Evolutionary conservation across 1,140 invertebrate genomes (phyloP), one percentile per base, ranked within the genome.

Genomic region (Nymphalis io): DNA sequence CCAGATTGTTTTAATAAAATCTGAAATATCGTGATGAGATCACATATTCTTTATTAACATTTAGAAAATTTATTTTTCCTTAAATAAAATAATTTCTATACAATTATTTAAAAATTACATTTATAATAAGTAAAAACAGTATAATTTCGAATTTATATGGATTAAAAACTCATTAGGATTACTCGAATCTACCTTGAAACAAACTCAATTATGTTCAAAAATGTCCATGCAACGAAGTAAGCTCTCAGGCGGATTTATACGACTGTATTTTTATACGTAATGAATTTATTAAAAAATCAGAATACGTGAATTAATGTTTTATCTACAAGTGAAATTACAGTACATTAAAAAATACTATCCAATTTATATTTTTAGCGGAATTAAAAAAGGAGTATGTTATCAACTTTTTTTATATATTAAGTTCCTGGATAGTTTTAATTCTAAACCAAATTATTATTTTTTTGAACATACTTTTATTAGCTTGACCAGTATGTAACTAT

Each of bases 141-240:
- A 16, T 27, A 21, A 21, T 53, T 11, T 13, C 12, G 11, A 27
- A 15, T 6, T 23, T 27, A n/a, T 55, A n/a, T 12, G 20, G 12
- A 21, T 55, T 55, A 27, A 23, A 27, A 55, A 27, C 21, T 55
- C 51, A 27, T 55, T 23, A 23, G 23, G 51, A 55, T 55, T 55
- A 55, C 23, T 23, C 51, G 12, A 55, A 12, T 55, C 12, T 27
- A 27, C 5, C 20, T 55, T 55, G 15, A 44, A 44, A 44, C n/a
- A 44, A 55, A 20, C 12, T 55, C 20, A 55, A 55, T 55, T 55
- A 27, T 16, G 15, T 6, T 21, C 20, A 10, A 10, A 21, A 27
- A 55, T 27, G 51, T 55, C 51, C 51, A 15, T 3, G 18, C 10
- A 27, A 6, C 40, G 11, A 27, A 13, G 51, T 55, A 55, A 55